Evolutionary conservation across 2,888 invertebrate genomes (phyloP).

Genomic region (Notodonta dromedarius): DNA sequence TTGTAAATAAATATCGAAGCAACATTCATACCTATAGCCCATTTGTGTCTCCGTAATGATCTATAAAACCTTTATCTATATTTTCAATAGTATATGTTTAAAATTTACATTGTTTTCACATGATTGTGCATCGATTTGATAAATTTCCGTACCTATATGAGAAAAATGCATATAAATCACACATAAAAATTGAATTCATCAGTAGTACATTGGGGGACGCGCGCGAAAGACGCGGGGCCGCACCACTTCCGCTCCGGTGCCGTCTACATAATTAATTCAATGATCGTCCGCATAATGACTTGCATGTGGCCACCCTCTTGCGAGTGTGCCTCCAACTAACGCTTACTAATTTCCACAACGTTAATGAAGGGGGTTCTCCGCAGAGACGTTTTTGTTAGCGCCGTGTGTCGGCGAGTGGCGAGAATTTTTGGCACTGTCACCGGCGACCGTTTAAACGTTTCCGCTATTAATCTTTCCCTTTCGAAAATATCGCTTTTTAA

Average conservation of each 20-base stretch:
- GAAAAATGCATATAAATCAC: constrained; percentile 29
- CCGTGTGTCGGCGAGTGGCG: constrained; percentile 51
- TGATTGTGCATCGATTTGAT: constrained; percentile 28
- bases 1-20: constrained; percentile 29
- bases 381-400: constrained; percentile 69
- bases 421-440: constrained; percentile 76
- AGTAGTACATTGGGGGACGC: constrained; percentile 36
- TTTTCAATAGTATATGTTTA: constrained; percentile 26
- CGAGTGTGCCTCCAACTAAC: constrained; percentile 68
- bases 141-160: constrained; percentile 19
- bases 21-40: constrained; percentile 26
- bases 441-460: constrained; percentile 68
- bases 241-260: constrained; percentile 62
- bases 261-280: constrained; percentile 79
- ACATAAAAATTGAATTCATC: constrained; percentile 37
- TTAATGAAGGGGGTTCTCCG: constrained; percentile 72
- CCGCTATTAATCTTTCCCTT: constrained; percentile 73
- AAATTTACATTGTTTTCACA: constrained; percentile 39
- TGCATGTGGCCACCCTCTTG: constrained; percentile 70
- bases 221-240: constrained; percentile 39
- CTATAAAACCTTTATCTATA: constrained; percentile 39
- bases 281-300: constrained; percentile 82
- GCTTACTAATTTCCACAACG: constrained; percentile 71
- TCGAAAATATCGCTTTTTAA: constrained; percentile 77
- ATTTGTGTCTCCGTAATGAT: constrained; percentile 23